Evolutionary conservation across 2,888 invertebrate species (phyloP).

Genomic region (Leistus spinibarbis): DNA sequence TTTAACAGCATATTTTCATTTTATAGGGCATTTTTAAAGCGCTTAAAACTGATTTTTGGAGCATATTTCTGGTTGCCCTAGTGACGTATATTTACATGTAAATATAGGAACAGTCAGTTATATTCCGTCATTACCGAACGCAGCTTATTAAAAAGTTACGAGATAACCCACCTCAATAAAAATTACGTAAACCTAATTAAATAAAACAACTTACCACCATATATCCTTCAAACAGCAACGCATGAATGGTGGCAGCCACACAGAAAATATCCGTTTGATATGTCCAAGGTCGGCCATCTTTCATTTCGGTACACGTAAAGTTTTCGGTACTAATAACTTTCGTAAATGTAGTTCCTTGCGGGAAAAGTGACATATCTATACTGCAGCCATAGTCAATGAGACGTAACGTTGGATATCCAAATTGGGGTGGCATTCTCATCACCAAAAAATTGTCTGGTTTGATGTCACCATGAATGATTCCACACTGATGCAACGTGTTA

Average conservation of each 20-base stretch:
- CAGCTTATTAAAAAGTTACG: too few relatives aligned
- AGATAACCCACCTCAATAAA: too few relatives aligned
- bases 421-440: slow-evolving; percentile 47
- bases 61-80: too few relatives aligned
- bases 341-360: slow-evolving; percentile 76
- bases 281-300: slow-evolving; percentile 88
- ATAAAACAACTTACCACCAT: slow-evolving; percentile 71
- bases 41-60: too few relatives aligned
- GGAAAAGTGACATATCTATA: slow-evolving; percentile 89
- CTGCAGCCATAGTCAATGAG: slow-evolving; percentile 94
- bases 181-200: too few relatives aligned
- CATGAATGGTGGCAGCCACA: slow-evolving; percentile 85
- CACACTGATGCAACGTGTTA: slow-evolving; percentile 81
- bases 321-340: slow-evolving; percentile 77
- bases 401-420: slow-evolving; percentile 65
- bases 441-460: slow-evolving; percentile 95
- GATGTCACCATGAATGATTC: slow-evolving; percentile 93
- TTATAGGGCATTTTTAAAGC: too few relatives aligned
- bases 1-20: too few relatives aligned
- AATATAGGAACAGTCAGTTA: too few relatives aligned
- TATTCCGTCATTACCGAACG: too few relatives aligned
- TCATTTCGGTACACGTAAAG: slow-evolving; percentile 90
- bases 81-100: too few relatives aligned
- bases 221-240: slow-evolving; percentile 85
- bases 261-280: slow-evolving; percentile 94